Evolutionary conservation across 1,140 invertebrate genomes (phyloP), one percentile per base, ranked within the genome.

Genomic region (Lepidurus couesii): DNA sequence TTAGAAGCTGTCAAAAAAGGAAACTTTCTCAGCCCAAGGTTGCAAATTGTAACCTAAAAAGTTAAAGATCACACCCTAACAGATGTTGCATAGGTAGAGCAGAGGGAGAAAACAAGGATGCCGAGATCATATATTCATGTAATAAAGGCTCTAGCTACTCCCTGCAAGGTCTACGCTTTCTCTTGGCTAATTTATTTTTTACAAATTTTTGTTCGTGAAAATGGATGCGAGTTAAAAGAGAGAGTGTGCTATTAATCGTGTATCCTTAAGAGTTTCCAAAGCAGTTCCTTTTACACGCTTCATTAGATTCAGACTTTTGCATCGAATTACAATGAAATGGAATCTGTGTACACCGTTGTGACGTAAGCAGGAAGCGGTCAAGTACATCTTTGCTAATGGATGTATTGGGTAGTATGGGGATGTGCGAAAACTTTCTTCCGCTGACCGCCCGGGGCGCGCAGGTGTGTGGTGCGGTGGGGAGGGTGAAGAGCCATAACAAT

Each of bases 1-100:
- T 65, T 65, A 16, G n/a, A 65, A 13, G 53, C 6, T 7, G 9
- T 7, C 6, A 16, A 7, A 13, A 65, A 65, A 16, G 53, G 53
- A 65, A 65, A 65, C 16, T 65, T 65, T 65, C 53, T n/a, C 21
- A 65, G 53, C 53, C n/a, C 53, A 65, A 65, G 53, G 53, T 65
- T 65, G 13, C 53, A 65, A 65, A 13, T 21, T 65, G 53, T 1
- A n/a, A 65, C 21, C n/a, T 65, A 65, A 21, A 65, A 65, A 65
- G 21, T 16, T 13, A n/a, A 65, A 65, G 34, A 34, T 34, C 34
- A 34, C 34, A 65, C 4, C 53, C 16, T 65, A 65, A 65, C 53
- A 65, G 53, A 65, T 65, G 34, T 34, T 34, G 26, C 2, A 34
- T 24, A 34, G 26, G 26, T 26, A 34, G 34, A 34, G 34, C 34